These are phyloP conservation scores for Nomada lathburiana DNA, from an alignment of 2,888 invertebrate species.

Conservation along the genomic window DNA sequence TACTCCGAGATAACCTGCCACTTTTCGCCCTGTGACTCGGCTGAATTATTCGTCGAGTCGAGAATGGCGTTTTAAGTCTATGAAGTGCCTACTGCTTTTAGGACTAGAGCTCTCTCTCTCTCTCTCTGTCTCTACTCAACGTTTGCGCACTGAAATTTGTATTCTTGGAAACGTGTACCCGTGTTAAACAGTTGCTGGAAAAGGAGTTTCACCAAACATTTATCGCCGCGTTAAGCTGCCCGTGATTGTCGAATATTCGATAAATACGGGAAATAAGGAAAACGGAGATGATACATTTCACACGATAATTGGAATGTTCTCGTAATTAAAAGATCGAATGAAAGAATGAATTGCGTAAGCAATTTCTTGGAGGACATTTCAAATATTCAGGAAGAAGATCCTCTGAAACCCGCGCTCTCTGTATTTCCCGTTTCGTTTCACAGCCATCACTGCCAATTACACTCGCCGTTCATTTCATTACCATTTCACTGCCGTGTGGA, in stretches of 20 bases:
- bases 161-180: conserved; percentile 6
- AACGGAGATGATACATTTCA: too few species aligned
- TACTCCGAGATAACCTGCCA: conserved; percentile 54
- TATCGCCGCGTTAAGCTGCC: too few species aligned
- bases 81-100: conserved; percentile 18
- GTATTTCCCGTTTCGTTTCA: not conserved
- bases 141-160: conserved; percentile 1
- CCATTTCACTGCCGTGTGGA: not conserved
- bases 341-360: not conserved
- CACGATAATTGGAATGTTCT: too few species aligned
- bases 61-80: conserved; percentile 57
- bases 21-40: conserved; percentile 46
- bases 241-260: too few species aligned
- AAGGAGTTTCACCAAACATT: too few species aligned
- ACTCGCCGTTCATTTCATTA: conserved; percentile 15
- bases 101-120: not conserved
- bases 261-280: too few species aligned
- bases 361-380: not conserved
- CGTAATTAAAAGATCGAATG: too few species aligned
- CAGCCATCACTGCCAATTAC: not conserved
- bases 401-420: not conserved
- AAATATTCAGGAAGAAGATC: not conserved
- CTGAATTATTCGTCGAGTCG: conserved; percentile 56
- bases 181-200: conserved; percentile 21
- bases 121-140: not conserved